Base-by-base conservation (phyloP, 1,140 invertebrate genomes). In the Pararge aegeria region DNA sequence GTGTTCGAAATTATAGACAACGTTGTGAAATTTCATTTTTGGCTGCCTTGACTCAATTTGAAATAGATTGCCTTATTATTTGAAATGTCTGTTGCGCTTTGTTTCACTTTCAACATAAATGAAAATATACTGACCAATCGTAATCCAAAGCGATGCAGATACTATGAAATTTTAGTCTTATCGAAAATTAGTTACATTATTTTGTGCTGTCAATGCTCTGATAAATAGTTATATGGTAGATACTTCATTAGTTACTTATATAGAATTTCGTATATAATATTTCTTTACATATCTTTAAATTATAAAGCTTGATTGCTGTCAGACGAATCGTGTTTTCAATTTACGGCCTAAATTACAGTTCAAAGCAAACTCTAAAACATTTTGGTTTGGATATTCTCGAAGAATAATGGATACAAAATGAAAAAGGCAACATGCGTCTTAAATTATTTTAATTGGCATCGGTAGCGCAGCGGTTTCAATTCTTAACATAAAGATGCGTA, bases 401-500 rank as follows among this genome's bases (percentile, higher is more conserved):
- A 83, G 83, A 87, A 78, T 86, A 81, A 89, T 86, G 80, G 80
- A 67, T 80, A 83, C 75, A 83, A 87, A 87, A 89, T 83, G 83
- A 88, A 86, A 85, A 89, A 90, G 78, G 70, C 84, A 70, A 57
- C 73, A 68, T 80, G 86, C 86, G 76, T 85, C 78, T 87, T 84
- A 80, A 90, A 90, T 91, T 89, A 90, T 90, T 90, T 90, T 91
- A 90, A 91, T 90, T 91, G 88, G 83, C 80, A 89, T 85, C 88
- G 86, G 88, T 91, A 91, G 89, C 87, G 74, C 40, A 70, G 75
- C 62, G 68, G 70, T 9, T 20, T 10, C 16, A 46, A 20, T 62
- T 58, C 66, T 40, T 53, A 15, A n/a, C 15, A 53, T 54, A 40
- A 53, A 46, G 16, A 51, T 58, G 46, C 55, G 15, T 40, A 24